Percentiles rank a stretch among this genome's conserved stretches.
Conservation (phyloP, 2,113 vertebrate genomes). For the Eolophus roseicapilla region DNA sequence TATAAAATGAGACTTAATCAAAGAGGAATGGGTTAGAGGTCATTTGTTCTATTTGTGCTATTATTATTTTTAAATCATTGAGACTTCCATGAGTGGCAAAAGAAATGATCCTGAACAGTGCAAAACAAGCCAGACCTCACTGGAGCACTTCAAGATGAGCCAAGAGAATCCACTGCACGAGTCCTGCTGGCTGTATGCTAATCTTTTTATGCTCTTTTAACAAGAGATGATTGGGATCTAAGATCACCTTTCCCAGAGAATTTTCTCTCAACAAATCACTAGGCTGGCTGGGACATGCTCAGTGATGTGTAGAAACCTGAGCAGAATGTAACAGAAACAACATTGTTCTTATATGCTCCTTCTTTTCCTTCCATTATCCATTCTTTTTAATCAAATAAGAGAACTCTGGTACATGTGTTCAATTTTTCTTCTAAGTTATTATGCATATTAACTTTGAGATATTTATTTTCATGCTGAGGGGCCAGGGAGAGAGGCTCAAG, state of each 20-base stretch:
- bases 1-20: slow-evolving; percentile 84
- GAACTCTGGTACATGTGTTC: not conserved
- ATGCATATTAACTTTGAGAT: not conserved
- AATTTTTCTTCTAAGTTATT: not conserved
- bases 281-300: not conserved
- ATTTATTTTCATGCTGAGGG: not conserved
- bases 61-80: slow-evolving; percentile 82
- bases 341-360: not conserved
- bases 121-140: slow-evolving; percentile 83
- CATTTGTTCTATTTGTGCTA: slow-evolving; percentile 76
- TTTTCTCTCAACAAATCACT: slow-evolving; percentile 4
- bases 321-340: not conserved
- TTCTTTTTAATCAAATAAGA: not conserved
- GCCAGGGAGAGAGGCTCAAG: not conserved
- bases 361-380: not conserved
- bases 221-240: slow-evolving; percentile 48
- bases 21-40: slow-evolving; percentile 79
- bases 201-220: slow-evolving; percentile 72
- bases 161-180: slow-evolving; percentile 70
- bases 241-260: not conserved
- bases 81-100: slow-evolving; percentile 83
- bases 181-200: slow-evolving; percentile 61
- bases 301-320: not conserved
- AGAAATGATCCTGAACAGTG: slow-evolving; percentile 81
- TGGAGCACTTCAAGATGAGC: slow-evolving; percentile 86